Base-by-base conservation (phyloP, 92 coral and sea anemone species). In the Desmophyllum pertusum region DNA sequence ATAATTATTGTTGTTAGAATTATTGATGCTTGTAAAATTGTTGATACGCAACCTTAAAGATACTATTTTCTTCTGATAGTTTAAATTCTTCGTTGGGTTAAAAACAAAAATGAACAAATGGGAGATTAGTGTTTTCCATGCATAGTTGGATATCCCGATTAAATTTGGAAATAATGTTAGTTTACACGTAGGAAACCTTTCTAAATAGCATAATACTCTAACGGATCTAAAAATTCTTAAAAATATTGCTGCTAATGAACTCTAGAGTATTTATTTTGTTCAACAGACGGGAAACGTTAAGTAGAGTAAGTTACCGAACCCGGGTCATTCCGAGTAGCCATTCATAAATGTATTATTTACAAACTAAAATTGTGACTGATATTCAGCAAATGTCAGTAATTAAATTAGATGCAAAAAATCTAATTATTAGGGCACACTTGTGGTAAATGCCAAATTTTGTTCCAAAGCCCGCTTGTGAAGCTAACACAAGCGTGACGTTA, bases 221-320 rank as follows among this genome's bases (percentile, higher is more conserved):
- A 64, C 73, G 21, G 59, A 78, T 63, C 42, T 43, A 19, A 10
- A 80, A 61, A 81, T 50, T 69, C 36, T 37, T 80, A 80, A 36
- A n/a, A 61, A 73, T 45, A 35, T 40, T 6, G 67, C 46, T 66
- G 62, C 17, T 81, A 70, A 37, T 39, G 25, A 45, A 25, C 18
- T 82, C 79, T 42, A 82, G 57, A 73, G 70, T 82, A 82, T 82
- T 82, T 82, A 82, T 82, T 70, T 82, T 82, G 70, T 40, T 73
- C 43, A 70, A 52, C 53, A 50, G 39, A 68, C 64, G 59, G 59
- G 67, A 23, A 55, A 10, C 70, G 70, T 42, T 39, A 21, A 70
- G 72, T 71, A 38, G 59, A 40, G 57, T 50, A 27, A 82, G 86
- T 82, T 73, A 36, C 70, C 73, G 50, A 2, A 35, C 41, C 48